These are phyloP conservation scores for Furnarius figulus DNA, from an alignment of 2,113 vertebrate species.

Conservation along the genomic window DNA sequence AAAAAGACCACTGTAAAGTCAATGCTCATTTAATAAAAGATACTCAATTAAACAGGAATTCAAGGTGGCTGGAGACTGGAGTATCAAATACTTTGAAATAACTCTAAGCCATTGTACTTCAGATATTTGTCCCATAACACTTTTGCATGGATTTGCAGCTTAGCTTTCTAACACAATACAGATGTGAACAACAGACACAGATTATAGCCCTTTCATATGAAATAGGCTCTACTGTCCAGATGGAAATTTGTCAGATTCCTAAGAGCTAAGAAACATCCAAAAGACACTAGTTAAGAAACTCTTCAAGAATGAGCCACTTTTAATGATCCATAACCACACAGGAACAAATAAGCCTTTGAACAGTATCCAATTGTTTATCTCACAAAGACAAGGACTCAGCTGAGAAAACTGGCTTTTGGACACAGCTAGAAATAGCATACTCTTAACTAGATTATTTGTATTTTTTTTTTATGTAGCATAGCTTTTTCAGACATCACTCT, in stretches of 20 bases:
- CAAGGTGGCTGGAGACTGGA: neutral
- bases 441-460: neutral
- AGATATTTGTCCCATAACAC: constrained; percentile 34
- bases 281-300: constrained; percentile 37
- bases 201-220: constrained; percentile 54
- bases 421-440: constrained; percentile 24
- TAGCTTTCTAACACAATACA: constrained; percentile 36
- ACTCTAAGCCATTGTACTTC: neutral
- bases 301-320: constrained; percentile 58
- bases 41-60: constrained; percentile 1
- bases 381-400: constrained; percentile 11
- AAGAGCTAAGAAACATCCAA: constrained; percentile 46
- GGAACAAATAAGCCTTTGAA: constrained; percentile 61
- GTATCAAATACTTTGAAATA: constrained; percentile 8
- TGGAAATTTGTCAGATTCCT: constrained; percentile 60
- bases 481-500: neutral
- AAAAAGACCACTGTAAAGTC: neutral
- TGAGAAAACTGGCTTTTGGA: constrained; percentile 59
- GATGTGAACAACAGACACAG: constrained; percentile 28
- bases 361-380: constrained; percentile 54
- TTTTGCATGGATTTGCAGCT: constrained; percentile 15
- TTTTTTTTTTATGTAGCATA: constrained; percentile 2
- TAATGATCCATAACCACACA: constrained; percentile 51
- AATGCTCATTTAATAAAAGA: neutral
- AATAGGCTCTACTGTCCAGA: constrained; percentile 41